Conservation (phyloP, 2,888 invertebrate genomes). For the Timandra comae region DNA sequence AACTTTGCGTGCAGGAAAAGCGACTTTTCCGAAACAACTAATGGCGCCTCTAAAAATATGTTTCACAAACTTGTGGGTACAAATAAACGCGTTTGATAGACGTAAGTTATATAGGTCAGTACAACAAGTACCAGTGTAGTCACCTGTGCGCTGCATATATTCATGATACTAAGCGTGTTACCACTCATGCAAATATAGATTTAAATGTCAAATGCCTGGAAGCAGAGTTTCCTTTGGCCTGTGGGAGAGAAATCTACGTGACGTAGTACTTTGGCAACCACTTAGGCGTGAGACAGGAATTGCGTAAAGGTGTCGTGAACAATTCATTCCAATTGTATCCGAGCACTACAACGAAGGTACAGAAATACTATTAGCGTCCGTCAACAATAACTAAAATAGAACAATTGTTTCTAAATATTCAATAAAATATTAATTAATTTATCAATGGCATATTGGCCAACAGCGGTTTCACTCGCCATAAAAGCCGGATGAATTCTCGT, state of each 20-base stretch:
- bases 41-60: too few relatives aligned
- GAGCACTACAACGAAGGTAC: conserved; percentile 57
- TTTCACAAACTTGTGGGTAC: background rate
- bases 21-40: too few relatives aligned
- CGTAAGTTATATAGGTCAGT: conserved; percentile 48
- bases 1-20: too few relatives aligned
- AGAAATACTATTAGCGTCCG: conserved; percentile 61
- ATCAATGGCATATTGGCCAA: too few relatives aligned
- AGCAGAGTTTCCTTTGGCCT: conserved; percentile 46
- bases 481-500: too few relatives aligned
- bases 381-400: conserved; percentile 53
- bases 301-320: conserved; percentile 70
- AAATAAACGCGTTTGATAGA: conserved; percentile 14
- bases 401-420: conserved; percentile 34
- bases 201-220: conserved; percentile 45
- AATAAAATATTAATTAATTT: too few relatives aligned
- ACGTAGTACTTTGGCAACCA: conserved; percentile 65
- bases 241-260: conserved; percentile 43
- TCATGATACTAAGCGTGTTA: conserved; percentile 13
- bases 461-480: too few relatives aligned
- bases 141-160: conserved; percentile 32
- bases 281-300: conserved; percentile 62
- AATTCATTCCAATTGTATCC: conserved; percentile 56
- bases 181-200: conserved; percentile 38
- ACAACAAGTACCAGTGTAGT: conserved; percentile 30